phyloP scores from a whole-genome alignment of 2,113 vertebrate genomes.

The Dissostichus mawsoni region DNA sequence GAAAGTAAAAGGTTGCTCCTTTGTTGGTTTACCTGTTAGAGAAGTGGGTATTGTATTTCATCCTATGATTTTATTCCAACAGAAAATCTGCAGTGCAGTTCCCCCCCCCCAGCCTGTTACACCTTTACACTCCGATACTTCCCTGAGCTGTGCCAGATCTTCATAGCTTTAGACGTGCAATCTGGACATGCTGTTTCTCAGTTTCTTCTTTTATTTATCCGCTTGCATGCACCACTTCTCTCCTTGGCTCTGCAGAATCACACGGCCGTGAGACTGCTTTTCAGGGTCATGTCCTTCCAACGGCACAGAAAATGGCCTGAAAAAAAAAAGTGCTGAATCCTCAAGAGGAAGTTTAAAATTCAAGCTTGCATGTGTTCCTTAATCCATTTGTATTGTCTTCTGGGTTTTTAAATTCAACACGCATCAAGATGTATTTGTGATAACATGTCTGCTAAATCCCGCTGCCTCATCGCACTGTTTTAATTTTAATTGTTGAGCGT shows the following conservation, averaged over 20 bases:
- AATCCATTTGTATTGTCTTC: background rate
- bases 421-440: slow-evolving; percentile 14
- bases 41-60: no score
- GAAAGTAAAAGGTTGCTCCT: no score
- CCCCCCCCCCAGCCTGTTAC: background rate
- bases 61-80: background rate
- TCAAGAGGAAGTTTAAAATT: slow-evolving; percentile 11
- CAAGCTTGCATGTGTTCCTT: background rate
- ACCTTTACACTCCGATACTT: background rate
- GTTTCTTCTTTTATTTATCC: background rate
- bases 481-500: slow-evolving; percentile 37
- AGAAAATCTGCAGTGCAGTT: background rate
- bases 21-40: no score
- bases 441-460: slow-evolving; percentile 17
- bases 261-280: slow-evolving; percentile 20
- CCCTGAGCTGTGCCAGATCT: background rate
- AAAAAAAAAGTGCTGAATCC: slow-evolving; percentile 38
- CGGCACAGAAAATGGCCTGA: slow-evolving; percentile 13
- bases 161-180: slow-evolving; percentile 8
- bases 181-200: slow-evolving; percentile 8
- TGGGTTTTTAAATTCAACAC: background rate
- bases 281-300: slow-evolving; percentile 51
- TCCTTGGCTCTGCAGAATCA: slow-evolving; percentile 12
- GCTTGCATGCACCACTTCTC: background rate
- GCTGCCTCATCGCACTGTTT: background rate